A percentile compares a stretch with the other conserved stretches of the same genome.
phyloP scores from a whole-genome alignment of 92 coral and sea anemone species.

The Palythoa heliodiscus region DNA sequence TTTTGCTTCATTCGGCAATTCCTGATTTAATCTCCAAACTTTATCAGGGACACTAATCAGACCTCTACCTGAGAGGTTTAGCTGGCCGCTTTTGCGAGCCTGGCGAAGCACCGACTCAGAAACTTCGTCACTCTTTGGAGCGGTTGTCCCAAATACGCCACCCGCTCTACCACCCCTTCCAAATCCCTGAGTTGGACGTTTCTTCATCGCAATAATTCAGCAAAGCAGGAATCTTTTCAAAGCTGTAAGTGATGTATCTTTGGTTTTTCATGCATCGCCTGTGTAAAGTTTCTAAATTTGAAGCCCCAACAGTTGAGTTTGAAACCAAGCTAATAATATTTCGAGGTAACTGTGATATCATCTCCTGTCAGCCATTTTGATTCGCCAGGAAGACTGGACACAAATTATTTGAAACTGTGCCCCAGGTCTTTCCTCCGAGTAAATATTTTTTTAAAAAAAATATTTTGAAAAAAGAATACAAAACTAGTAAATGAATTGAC shows the following conservation, averaged over 20 bases:
- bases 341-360: no score
- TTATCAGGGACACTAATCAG: conserved; percentile 78
- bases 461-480: no score
- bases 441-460: no score
- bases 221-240: not conserved
- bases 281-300: not conserved
- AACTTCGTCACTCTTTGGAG: conserved; percentile 49
- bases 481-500: no score
- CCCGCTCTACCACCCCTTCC: not conserved
- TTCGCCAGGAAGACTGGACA: no score
- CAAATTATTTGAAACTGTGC: no score
- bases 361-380: no score
- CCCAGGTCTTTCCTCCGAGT: no score
- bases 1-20: conserved; percentile 84
- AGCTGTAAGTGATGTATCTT: not conserved
- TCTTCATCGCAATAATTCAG: conserved; percentile 9
- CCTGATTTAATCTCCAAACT: conserved; percentile 91
- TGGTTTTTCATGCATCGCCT: not conserved
- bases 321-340: no score
- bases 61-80: conserved; percentile 87
- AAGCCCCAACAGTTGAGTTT: not conserved
- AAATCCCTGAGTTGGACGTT: conserved; percentile 23
- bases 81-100: conserved; percentile 92
- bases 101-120: conserved; percentile 88
- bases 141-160: conserved; percentile 25